Percentiles rank a stretch among this genome's conserved stretches.
Evolutionary conservation across 1,140 invertebrate species (phyloP).

Genomic region (Solenopsis invicta): DNA sequence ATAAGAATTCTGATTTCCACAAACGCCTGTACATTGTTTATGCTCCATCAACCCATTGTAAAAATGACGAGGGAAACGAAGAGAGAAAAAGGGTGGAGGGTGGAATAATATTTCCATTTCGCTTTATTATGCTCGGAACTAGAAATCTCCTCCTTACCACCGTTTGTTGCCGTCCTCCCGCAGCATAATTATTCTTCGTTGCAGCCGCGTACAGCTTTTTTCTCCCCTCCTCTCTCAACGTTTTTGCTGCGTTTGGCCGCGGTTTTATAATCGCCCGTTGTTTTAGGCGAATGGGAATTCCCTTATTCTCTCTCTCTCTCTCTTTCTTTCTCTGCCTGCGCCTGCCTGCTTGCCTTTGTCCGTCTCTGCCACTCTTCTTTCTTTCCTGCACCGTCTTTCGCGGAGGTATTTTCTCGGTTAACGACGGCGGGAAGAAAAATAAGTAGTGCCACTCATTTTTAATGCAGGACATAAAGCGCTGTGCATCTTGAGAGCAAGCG

Average conservation of each 20-base stretch:
- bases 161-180: conserved; percentile 41
- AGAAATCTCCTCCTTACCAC: conserved; percentile 27
- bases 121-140: conserved; percentile 38
- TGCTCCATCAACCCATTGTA: neutral
- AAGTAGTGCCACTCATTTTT: conserved; percentile 63
- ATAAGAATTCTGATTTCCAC: conserved; percentile 22
- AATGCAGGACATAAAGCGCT: conserved; percentile 61
- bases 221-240: neutral
- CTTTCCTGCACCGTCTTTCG: conserved; percentile 27
- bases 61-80: conserved; percentile 6
- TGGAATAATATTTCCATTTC: conserved; percentile 51
- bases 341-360: neutral
- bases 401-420: conserved; percentile 52
- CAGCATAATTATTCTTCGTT: conserved; percentile 61
- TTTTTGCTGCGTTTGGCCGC: conserved; percentile 46
- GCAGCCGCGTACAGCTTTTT: conserved; percentile 51
- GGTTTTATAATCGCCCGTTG: conserved; percentile 60
- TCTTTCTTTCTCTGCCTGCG: neutral
- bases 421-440: conserved; percentile 59
- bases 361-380: conserved; percentile 13
- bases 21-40: conserved; percentile 7
- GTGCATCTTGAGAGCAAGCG: conserved; percentile 58
- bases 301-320: neutral
- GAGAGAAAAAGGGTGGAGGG: conserved; percentile 8
- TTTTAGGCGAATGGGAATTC: conserved; percentile 52